phyloP scores from a whole-genome alignment of 2,888 invertebrate species.

The Ypsolopha scabrella region DNA sequence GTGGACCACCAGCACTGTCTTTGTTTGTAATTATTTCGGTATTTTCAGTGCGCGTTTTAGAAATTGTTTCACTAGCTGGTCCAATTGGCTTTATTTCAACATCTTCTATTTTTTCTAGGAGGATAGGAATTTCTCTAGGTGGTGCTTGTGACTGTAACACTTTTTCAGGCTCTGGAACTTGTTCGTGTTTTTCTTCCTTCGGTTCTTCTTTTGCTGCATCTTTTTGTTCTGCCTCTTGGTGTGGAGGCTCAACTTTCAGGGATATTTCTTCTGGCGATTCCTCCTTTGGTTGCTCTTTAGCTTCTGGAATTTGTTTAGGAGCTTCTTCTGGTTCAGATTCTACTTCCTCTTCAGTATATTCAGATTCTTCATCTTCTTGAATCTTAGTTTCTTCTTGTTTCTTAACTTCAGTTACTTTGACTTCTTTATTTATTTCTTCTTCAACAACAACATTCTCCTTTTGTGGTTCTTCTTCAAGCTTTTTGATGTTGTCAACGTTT shows the following conservation, averaged over 20 bases:
- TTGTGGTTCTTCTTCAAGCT: neutral
- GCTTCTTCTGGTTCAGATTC: constrained; percentile 17
- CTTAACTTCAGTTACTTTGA: constrained; percentile 9
- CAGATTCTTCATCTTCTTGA: constrained; percentile 20
- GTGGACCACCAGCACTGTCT: constrained; percentile 33
- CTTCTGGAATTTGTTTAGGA: constrained; percentile 6
- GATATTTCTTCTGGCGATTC: constrained; percentile 11
- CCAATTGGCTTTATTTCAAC: constrained; percentile 61
- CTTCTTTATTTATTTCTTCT: constrained; percentile 5
- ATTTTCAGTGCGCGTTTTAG: constrained; percentile 44
- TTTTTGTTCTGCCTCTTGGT: constrained; percentile 10
- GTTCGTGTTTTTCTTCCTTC: constrained; percentile 9
- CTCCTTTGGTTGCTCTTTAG: constrained; percentile 5
- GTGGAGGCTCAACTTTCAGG: constrained; percentile 5
- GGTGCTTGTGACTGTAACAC: neutral
- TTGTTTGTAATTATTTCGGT: constrained; percentile 52
- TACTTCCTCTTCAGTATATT: constrained; percentile 13
- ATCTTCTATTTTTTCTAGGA: constrained; percentile 57
- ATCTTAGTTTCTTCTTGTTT: constrained; percentile 10
- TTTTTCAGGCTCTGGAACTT: neutral
- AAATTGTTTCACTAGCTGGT: constrained; percentile 37
- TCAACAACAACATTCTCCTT: constrained; percentile 3
- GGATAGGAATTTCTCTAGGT: constrained; percentile 50
- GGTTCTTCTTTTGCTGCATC: constrained; percentile 10
- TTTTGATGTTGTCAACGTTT: neutral